Percentiles rank a stretch among this genome's conserved stretches.
Conservation (phyloP, 2,797 vertebrate genomes). For the Epinephelus coioides region DNA sequence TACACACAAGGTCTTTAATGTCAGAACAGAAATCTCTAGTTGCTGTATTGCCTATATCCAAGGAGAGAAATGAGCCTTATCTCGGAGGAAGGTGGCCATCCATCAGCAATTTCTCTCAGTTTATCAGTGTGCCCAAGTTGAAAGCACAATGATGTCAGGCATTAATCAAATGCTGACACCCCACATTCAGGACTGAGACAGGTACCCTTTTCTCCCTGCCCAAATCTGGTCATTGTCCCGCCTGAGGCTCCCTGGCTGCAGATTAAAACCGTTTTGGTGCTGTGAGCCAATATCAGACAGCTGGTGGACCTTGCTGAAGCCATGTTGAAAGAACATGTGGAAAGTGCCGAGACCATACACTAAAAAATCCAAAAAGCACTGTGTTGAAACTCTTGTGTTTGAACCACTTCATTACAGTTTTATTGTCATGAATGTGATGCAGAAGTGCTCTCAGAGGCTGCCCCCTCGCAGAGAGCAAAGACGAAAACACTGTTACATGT, state of each 20-base stretch:
- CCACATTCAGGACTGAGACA: conserved; percentile 73
- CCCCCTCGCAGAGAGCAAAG: conserved; percentile 28
- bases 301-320: conserved; percentile 23
- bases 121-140: conserved; percentile 79
- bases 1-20: conserved; percentile 70
- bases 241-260: conserved; percentile 48
- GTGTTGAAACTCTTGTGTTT: conserved; percentile 24
- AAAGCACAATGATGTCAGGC: conserved; percentile 76
- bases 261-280: conserved; percentile 30
- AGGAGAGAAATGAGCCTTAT: conserved; percentile 81
- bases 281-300: conserved; percentile 7
- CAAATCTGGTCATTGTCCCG: conserved; percentile 52
- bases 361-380: conserved; percentile 33
- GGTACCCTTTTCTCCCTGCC: conserved; percentile 64
- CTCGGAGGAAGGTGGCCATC: conserved; percentile 77
- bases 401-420: conserved; percentile 45
- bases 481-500: conserved; percentile 22
- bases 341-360: not conserved
- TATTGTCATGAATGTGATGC: conserved; percentile 34
- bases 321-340: conserved; percentile 5
- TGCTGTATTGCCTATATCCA: conserved; percentile 66
- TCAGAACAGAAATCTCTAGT: conserved; percentile 72
- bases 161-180: conserved; percentile 85
- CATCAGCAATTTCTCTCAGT: conserved; percentile 79
- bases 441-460: conserved; percentile 42